Conservation (phyloP, 2,797 vertebrate species). For the Chelonia mydas region DNA sequence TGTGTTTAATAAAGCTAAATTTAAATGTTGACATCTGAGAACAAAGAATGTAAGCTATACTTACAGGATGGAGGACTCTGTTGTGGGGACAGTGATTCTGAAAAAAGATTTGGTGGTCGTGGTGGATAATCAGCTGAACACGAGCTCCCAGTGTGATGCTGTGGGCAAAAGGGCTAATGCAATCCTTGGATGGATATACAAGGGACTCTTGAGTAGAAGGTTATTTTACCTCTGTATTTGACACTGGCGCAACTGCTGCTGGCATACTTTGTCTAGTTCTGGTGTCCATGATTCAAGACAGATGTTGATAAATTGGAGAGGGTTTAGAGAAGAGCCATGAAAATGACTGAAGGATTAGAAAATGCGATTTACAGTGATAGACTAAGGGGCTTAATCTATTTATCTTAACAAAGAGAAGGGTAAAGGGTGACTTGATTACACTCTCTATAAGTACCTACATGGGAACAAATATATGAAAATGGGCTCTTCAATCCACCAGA, state of each 20-base stretch:
- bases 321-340: neutral
- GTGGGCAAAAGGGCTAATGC: neutral
- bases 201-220: neutral
- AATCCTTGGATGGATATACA: neutral
- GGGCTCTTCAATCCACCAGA: neutral
- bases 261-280: neutral
- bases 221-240: neutral
- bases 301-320: neutral
- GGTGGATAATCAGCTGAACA: no score
- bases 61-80: neutral
- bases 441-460: neutral
- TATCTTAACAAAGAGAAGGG: neutral
- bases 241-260: neutral
- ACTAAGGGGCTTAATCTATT: neutral
- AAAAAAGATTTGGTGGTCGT: no score
- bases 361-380: neutral
- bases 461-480: neutral
- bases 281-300: neutral
- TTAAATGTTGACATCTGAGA: neutral
- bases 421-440: neutral
- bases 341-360: neutral
- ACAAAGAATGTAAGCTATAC: neutral
- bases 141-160: neutral
- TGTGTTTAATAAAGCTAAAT: neutral
- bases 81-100: neutral